Percentiles rank a stretch among this genome's conserved stretches.
These are phyloP conservation scores for Propithecus deckenii DNA, from an alignment of 2,797 vertebrate species.

Conservation along the genomic window DNA sequence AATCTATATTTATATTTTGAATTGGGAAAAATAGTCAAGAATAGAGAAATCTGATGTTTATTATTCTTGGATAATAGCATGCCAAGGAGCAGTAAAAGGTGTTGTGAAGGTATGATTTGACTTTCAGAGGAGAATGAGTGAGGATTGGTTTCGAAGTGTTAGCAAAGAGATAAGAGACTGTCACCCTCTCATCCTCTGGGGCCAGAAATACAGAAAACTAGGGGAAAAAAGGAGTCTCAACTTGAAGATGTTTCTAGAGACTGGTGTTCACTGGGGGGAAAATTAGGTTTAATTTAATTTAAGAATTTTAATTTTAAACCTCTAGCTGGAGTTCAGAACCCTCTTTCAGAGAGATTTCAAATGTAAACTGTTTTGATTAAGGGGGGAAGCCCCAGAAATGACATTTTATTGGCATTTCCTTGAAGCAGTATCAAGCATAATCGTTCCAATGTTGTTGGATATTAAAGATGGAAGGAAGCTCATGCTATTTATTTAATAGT, in stretches of 20 bases:
- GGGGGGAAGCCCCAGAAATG: not conserved
- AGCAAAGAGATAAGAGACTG: not conserved
- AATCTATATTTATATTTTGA: not conserved
- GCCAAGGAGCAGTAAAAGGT: not conserved
- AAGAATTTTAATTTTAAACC: not conserved
- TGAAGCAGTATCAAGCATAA: not conserved
- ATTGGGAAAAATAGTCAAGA: not conserved
- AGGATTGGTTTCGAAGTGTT: not conserved
- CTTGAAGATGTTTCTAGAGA: not conserved
- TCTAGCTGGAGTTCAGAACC: not conserved
- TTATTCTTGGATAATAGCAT: not conserved
- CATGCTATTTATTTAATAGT: not conserved
- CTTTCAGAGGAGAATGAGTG: not conserved
- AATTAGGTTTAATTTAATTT: not conserved
- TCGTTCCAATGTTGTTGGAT: not conserved
- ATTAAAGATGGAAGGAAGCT: not conserved
- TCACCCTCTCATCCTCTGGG: not conserved
- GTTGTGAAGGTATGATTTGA: not conserved
- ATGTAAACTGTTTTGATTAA: not conserved
- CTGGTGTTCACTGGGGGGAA: not conserved
- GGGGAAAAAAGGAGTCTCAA: not conserved
- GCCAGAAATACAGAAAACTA: not conserved
- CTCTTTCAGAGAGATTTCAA: not conserved
- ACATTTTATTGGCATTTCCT: not conserved
- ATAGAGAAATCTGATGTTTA: not conserved